Percentiles rank a stretch among this genome's conserved stretches.
These are phyloP conservation scores for Gallirallus australis DNA, from an alignment of 2,797 vertebrate genomes.

Conservation along the genomic window DNA sequence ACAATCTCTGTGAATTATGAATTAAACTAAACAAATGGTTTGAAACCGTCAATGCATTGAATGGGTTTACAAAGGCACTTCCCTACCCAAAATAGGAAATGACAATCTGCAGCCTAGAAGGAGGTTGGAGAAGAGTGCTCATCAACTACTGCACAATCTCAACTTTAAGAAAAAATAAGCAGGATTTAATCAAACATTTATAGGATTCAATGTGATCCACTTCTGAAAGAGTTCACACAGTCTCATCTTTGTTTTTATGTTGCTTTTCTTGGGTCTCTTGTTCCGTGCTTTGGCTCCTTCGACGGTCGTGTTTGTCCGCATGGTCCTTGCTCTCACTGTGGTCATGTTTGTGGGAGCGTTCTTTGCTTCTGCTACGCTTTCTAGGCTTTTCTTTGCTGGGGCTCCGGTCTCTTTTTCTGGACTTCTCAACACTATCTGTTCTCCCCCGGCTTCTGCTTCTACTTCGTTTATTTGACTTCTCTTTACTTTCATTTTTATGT, in stretches of 20 bases:
- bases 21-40: conserved; percentile 78
- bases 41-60: conserved; percentile 79
- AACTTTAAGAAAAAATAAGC: conserved; percentile 77
- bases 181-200: conserved; percentile 81
- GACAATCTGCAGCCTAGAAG: conserved; percentile 83
- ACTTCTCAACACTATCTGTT: conserved; percentile 86
- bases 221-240: conserved; percentile 80
- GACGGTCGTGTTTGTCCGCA: conserved; percentile 82
- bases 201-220: conserved; percentile 88
- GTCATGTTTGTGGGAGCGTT: conserved; percentile 87
- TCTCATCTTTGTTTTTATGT: conserved; percentile 83
- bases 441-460: conserved; percentile 83
- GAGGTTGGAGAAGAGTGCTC: conserved; percentile 77
- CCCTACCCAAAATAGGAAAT: conserved; percentile 84
- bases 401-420: conserved; percentile 87
- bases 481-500: conserved; percentile 82
- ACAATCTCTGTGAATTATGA: conserved; percentile 77
- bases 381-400: conserved; percentile 87
- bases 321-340: conserved; percentile 88
- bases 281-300: conserved; percentile 89
- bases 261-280: conserved; percentile 82
- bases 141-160: conserved; percentile 83
- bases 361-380: conserved; percentile 84
- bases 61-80: conserved; percentile 88
- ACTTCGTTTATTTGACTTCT: conserved; percentile 81